Conservation (phyloP, 2,797 vertebrate species). For the Sarcophilus harrisii region DNA sequence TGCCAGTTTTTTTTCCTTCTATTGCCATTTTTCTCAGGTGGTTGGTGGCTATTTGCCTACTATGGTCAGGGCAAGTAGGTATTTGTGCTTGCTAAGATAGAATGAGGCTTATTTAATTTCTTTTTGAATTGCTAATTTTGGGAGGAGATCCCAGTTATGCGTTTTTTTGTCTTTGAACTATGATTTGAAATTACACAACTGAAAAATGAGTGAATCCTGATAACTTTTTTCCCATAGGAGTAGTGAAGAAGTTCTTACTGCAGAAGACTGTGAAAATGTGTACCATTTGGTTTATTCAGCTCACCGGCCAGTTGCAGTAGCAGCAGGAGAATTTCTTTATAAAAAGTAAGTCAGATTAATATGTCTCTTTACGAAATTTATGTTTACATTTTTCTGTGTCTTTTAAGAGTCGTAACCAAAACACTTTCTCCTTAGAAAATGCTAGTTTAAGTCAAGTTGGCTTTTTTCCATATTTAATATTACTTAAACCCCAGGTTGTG, state of each 20-base stretch:
- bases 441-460: neutral
- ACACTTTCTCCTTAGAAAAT: slow-evolving; percentile 9
- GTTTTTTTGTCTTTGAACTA: slow-evolving; percentile 29
- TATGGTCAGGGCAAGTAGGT: slow-evolving; percentile 35
- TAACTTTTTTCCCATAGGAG: slow-evolving; percentile 87
- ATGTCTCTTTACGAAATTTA: slow-evolving; percentile 25
- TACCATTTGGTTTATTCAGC: slow-evolving; percentile 99
- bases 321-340: slow-evolving; percentile 98
- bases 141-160: neutral
- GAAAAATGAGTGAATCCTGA: neutral
- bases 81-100: slow-evolving; percentile 21
- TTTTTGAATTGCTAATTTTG: slow-evolving; percentile 22
- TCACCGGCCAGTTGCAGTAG: slow-evolving; percentile 96
- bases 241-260: slow-evolving; percentile 97
- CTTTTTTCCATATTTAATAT: slow-evolving; percentile 15
- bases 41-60: neutral
- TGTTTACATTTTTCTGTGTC: neutral
- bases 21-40: slow-evolving; percentile 14
- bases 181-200: slow-evolving; percentile 31
- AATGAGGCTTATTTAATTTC: slow-evolving; percentile 26
- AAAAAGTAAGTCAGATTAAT: slow-evolving; percentile 92
- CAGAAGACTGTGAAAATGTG: slow-evolving; percentile 99
- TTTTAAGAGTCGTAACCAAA: neutral
- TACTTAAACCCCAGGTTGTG: neutral
- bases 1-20: neutral